These are phyloP conservation scores for Halictus quadricinctus DNA, from an alignment of 2,888 invertebrate genomes.

Conservation along the genomic window DNA sequence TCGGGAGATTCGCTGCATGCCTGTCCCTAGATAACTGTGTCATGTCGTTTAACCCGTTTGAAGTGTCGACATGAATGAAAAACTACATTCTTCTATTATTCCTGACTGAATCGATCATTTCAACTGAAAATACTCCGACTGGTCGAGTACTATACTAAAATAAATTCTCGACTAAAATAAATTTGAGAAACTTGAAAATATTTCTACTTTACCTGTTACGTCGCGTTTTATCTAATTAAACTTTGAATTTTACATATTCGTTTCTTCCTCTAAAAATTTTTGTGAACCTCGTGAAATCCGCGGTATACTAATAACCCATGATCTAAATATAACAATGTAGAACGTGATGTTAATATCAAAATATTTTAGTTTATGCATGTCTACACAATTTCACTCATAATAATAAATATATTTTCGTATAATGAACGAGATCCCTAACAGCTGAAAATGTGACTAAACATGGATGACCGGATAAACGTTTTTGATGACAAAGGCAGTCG, in stretches of 20 bases:
- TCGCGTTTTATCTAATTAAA: not conserved
- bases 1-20: slow-evolving; percentile 1
- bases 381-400: not conserved
- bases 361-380: not conserved
- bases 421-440: not conserved
- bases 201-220: not conserved
- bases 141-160: not conserved
- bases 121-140: not conserved
- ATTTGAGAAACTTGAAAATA: not conserved
- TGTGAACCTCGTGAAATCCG: too few species aligned
- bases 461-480: not conserved
- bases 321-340: too few species aligned
- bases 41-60: slow-evolving; percentile 26
- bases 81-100: slow-evolving; percentile 24
- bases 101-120: slow-evolving; percentile 15
- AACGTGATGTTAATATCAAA: not conserved
- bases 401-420: not conserved
- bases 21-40: slow-evolving; percentile 18
- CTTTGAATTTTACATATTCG: not conserved
- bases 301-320: too few species aligned
- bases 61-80: slow-evolving; percentile 26
- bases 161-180: not conserved
- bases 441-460: not conserved
- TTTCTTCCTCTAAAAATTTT: too few species aligned
- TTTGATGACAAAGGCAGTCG: not conserved